Evolutionary conservation across 2,888 invertebrate genomes (phyloP).

Genomic region (Amphipoea oculea): DNA sequence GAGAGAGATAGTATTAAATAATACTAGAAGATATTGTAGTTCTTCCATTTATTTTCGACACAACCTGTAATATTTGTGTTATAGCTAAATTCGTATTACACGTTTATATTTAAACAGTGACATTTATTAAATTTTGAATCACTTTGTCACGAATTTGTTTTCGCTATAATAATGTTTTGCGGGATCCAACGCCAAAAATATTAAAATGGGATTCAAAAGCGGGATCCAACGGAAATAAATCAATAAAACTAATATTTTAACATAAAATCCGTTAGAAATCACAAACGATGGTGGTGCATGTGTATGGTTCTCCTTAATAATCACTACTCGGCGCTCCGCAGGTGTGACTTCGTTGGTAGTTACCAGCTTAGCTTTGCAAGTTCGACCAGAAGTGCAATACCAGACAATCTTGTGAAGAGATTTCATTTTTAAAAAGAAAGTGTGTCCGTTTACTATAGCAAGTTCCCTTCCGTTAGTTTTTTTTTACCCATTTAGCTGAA

Average conservation of each 20-base stretch:
- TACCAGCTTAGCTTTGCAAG: not conserved
- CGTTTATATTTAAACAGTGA: not conserved
- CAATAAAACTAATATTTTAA: conserved; percentile 4
- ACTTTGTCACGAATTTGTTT: not conserved
- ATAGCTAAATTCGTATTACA: no score
- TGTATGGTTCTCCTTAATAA: not conserved
- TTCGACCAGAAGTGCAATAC: not conserved
- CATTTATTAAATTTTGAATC: not conserved
- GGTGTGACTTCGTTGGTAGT: not conserved
- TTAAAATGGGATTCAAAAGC: no score
- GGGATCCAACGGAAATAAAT: no score
- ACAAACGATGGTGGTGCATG: conserved; percentile 14
- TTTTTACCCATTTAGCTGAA: conserved; percentile 1
- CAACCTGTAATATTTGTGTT: no score
- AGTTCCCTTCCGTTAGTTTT: not conserved
- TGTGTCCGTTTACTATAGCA: not conserved
- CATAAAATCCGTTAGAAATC: conserved; percentile 11
- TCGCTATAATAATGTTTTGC: no score
- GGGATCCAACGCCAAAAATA: no score
- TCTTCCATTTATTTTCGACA: no score
- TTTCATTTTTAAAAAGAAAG: conserved; percentile 1
- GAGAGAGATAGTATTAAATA: no score
- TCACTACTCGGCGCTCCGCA: not conserved
- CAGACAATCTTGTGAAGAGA: not conserved
- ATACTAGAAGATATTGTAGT: no score